A percentile compares a stretch with the other conserved stretches of the same genome.
Conservation (phyloP, 2,888 invertebrate genomes). For the Plagiodera versicolora region DNA sequence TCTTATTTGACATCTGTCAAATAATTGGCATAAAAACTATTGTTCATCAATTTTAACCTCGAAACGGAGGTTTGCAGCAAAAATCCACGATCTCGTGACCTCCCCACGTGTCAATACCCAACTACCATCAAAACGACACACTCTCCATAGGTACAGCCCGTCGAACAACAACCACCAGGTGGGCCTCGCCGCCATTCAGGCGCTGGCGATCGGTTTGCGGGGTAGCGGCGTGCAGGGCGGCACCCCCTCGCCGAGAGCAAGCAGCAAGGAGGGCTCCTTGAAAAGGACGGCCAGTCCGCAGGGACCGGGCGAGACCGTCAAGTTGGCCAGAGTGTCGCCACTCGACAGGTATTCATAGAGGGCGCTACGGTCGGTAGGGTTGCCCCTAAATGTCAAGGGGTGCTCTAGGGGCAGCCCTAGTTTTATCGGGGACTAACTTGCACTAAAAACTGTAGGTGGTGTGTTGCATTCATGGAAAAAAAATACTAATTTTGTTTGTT, state of each 20-base stretch:
- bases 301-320: slow-evolving; percentile 51
- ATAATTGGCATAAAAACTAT: too few relatives aligned
- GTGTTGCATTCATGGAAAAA: too few relatives aligned
- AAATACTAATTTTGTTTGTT: slow-evolving; percentile 15
- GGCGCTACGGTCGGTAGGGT: background rate
- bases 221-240: slow-evolving; percentile 53
- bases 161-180: slow-evolving; percentile 71
- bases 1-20: too few relatives aligned
- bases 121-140: too few relatives aligned
- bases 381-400: too few relatives aligned
- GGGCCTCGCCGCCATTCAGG: slow-evolving; percentile 76
- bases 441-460: background rate
- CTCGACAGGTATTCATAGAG: slow-evolving; percentile 51
- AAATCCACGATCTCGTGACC: too few relatives aligned
- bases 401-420: too few relatives aligned
- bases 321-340: slow-evolving; percentile 54
- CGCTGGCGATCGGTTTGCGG: slow-evolving; percentile 62
- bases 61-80: too few relatives aligned
- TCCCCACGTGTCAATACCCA: too few relatives aligned
- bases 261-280: slow-evolving; percentile 57
- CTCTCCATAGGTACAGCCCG: slow-evolving; percentile 43
- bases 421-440: slow-evolving; percentile 17
- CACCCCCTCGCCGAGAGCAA: slow-evolving; percentile 54
- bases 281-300: slow-evolving; percentile 53
- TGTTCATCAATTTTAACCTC: too few relatives aligned